Percentiles rank a stretch among this genome's conserved stretches.
These are phyloP conservation scores for Diploscapter pachys DNA, from an alignment of 1,140 invertebrate species.

Conservation along the genomic window DNA sequence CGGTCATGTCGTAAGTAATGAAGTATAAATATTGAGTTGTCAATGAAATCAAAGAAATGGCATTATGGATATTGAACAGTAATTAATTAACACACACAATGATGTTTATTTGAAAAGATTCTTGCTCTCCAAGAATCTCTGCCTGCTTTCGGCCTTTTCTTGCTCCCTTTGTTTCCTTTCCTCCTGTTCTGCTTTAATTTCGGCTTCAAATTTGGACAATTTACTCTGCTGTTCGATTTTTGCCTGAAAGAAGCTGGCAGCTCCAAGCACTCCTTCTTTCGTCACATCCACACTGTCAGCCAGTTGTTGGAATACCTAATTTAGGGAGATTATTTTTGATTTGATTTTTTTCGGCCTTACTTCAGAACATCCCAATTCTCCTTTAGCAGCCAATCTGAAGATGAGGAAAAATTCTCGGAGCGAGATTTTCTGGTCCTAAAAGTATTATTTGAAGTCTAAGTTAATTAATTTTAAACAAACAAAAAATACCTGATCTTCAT, in stretches of 20 bases:
- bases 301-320: constrained; percentile 24
- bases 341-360: neutral
- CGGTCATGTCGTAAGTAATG: too few species aligned
- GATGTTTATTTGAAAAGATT: constrained; percentile 25
- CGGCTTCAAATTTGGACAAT: constrained; percentile 33
- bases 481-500: constrained; percentile 18
- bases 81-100: neutral
- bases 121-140: constrained; percentile 29
- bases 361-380: constrained; percentile 29
- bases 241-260: constrained; percentile 34
- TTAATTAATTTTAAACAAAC: too few species aligned
- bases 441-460: too few species aligned
- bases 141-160: constrained; percentile 16
- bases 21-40: too few species aligned
- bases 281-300: constrained; percentile 33
- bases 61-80: neutral
- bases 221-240: constrained; percentile 36
- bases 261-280: constrained; percentile 34
- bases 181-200: constrained; percentile 33
- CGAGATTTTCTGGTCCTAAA: constrained; percentile 25
- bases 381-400: constrained; percentile 34
- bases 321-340: neutral
- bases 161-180: constrained; percentile 28
- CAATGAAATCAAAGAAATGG: too few species aligned
- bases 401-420: constrained; percentile 32